Conservation (phyloP, 1,140 invertebrate genomes). For the Brevipalpus yothersi region DNA sequence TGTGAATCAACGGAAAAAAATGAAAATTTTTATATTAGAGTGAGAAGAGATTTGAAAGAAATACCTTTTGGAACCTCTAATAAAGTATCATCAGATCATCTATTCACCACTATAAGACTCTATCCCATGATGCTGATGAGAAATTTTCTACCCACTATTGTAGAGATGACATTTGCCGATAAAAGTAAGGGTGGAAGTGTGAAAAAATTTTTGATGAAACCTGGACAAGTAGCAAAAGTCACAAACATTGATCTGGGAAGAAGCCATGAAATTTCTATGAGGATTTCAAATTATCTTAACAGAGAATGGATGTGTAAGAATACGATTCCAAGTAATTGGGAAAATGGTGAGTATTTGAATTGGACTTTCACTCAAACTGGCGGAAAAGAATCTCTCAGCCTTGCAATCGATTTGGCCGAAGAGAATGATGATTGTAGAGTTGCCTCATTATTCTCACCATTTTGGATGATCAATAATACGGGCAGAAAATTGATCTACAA, state of each 20-base stretch:
- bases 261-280: constrained; percentile 31
- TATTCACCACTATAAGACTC: constrained; percentile 49
- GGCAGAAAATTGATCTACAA: constrained; percentile 57
- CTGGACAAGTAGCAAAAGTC: constrained; percentile 32
- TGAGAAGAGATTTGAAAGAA: constrained; percentile 45
- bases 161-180: constrained; percentile 27
- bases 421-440: not conserved
- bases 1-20: not conserved
- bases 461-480: constrained; percentile 98
- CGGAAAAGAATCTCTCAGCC: not conserved
- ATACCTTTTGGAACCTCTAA: constrained; percentile 53
- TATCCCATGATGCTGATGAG: constrained; percentile 62
- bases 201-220: constrained; percentile 24
- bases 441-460: constrained; percentile 30
- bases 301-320: constrained; percentile 62
- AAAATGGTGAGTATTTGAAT: not conserved
- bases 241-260: constrained; percentile 38
- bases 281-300: constrained; percentile 57
- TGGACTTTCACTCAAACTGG: not conserved
- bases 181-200: constrained; percentile 20
- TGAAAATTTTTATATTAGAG: constrained; percentile 14
- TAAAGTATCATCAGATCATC: constrained; percentile 45
- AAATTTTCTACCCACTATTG: constrained; percentile 60
- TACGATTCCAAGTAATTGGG: constrained; percentile 16
- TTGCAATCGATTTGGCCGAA: not conserved